These are phyloP conservation scores for Elanus axillaris DNA, from an alignment of 2,113 vertebrate genomes.

Conservation along the genomic window DNA sequence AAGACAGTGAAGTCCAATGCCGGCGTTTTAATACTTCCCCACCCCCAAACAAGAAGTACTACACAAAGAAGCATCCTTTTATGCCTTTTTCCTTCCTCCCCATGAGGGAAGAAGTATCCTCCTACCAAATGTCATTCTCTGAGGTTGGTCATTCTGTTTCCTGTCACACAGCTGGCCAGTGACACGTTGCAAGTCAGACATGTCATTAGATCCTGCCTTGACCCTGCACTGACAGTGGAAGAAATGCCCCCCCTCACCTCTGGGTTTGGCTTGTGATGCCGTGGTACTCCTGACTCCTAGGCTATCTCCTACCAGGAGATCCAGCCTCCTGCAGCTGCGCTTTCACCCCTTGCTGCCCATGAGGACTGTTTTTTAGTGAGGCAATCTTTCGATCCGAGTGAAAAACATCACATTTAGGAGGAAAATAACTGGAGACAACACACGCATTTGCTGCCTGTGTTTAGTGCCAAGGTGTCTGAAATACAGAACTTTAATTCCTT, in stretches of 20 bases:
- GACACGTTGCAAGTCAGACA: background rate
- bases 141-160: background rate
- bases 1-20: background rate
- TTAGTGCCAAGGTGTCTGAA: slow-evolving; percentile 1
- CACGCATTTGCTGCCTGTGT: background rate
- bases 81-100: background rate
- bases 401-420: background rate
- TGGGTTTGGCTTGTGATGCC: background rate
- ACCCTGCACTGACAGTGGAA: background rate
- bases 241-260: background rate
- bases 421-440: background rate
- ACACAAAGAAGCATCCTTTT: background rate
- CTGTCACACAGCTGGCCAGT: slow-evolving; percentile 3
- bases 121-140: background rate
- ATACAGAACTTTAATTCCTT: slow-evolving; percentile 30
- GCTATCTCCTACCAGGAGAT: background rate
- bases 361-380: background rate
- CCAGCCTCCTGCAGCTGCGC: background rate
- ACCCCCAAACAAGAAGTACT: background rate
- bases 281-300: background rate
- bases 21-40: background rate
- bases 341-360: background rate
- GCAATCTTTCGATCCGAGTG: background rate
- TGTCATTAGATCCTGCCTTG: background rate
- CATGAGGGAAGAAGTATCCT: background rate